phyloP scores from a whole-genome alignment of 1,140 invertebrate species.

The Bombus superbus region DNA sequence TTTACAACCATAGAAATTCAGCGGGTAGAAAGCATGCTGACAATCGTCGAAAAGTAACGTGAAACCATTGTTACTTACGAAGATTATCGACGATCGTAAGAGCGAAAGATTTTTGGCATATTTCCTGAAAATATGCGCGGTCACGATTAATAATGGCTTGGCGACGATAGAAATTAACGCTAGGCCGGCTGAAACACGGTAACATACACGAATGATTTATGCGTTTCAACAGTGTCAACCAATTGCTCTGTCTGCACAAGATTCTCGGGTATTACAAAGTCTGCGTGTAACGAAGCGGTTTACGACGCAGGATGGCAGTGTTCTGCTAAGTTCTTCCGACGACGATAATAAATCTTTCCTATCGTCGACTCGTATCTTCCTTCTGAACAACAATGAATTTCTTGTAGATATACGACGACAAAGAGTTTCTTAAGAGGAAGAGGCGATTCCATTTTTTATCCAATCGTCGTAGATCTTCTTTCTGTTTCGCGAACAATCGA shows the following conservation, averaged over 20 bases:
- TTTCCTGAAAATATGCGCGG: too few species aligned
- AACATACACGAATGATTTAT: not conserved
- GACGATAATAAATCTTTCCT: constrained; percentile 6
- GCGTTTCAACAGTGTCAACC: not conserved
- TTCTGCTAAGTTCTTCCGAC: not conserved
- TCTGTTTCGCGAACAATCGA: not conserved
- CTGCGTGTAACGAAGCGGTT: not conserved
- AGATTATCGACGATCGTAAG: not conserved
- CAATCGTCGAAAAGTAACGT: not conserved
- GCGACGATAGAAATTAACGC: too few species aligned
- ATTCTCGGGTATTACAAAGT: not conserved
- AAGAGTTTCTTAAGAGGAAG: not conserved
- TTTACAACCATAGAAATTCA: constrained; percentile 7
- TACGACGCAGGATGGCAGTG: not conserved
- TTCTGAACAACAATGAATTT: not conserved
- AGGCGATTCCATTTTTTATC: not conserved
- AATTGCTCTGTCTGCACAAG: not conserved
- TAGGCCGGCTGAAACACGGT: not conserved
- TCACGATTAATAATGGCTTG: too few species aligned
- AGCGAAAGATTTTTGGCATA: too few species aligned
- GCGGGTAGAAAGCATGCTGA: not conserved
- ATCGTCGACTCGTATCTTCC: not conserved
- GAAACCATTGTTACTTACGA: not conserved
- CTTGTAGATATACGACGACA: not conserved
- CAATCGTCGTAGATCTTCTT: not conserved